Percentiles rank a stretch among this genome's conserved stretches.
Evolutionary conservation across 2,888 invertebrate genomes (phyloP).

Genomic region (Beris chalybata): DNA sequence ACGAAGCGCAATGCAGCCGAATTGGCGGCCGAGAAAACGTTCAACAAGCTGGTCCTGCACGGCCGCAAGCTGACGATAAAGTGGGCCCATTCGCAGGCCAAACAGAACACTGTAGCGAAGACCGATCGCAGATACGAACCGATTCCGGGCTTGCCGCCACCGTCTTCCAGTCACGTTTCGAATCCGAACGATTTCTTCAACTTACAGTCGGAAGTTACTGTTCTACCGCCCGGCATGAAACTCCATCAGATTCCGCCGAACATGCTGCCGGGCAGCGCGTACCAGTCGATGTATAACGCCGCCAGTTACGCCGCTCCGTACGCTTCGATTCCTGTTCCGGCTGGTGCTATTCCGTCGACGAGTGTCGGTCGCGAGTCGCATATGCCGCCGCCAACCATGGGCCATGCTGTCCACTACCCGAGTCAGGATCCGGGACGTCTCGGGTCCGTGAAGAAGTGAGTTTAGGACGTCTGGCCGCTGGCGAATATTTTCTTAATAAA

Average conservation of each 20-base stretch:
- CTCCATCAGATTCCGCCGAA: constrained; percentile 54
- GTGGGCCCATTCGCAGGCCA: constrained; percentile 95
- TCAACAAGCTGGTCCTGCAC: constrained; percentile 83
- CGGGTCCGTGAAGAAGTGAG: constrained; percentile 64
- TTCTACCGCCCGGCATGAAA: constrained; percentile 56
- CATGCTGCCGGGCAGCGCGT: constrained; percentile 53
- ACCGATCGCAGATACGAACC: constrained; percentile 66
- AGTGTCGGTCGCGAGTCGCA: constrained; percentile 43
- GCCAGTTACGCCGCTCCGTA: constrained; percentile 56
- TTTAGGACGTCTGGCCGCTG: too few relatives aligned
- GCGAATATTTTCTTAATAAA: too few relatives aligned
- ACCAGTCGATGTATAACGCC: constrained; percentile 45
- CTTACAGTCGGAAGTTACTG: constrained; percentile 57
- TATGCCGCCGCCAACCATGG: constrained; percentile 57
- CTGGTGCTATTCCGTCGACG: constrained; percentile 51
- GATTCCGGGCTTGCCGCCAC: constrained; percentile 76
- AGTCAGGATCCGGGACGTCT: constrained; percentile 95
- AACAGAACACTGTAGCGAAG: constrained; percentile 60
- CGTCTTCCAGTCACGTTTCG: constrained; percentile 60
- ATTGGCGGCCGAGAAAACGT: constrained; percentile 91
- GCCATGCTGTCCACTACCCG: constrained; percentile 84
- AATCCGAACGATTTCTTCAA: constrained; percentile 68
- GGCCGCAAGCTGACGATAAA: constrained; percentile 93
- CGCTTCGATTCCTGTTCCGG: constrained; percentile 47
- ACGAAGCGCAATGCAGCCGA: constrained; percentile 89